Conservation (phyloP, 2,888 invertebrate genomes). For the Ectemnius continuus region DNA sequence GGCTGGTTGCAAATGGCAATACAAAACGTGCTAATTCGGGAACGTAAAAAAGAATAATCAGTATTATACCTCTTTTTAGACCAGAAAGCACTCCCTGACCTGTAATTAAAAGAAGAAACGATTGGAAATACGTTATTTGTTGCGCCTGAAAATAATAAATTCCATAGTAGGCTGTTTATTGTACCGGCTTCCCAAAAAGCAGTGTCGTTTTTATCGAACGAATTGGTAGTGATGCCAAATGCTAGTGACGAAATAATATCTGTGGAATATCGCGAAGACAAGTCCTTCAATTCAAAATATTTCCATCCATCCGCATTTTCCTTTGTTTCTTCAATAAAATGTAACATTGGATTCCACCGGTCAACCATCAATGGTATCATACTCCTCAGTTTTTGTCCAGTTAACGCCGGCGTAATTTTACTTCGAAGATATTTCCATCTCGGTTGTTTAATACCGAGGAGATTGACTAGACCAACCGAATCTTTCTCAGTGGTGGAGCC, state of each 20-base stretch:
- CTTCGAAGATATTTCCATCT: conserved; percentile 79
- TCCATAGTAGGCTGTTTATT: neutral
- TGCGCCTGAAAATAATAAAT: neutral
- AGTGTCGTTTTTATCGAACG: conserved; percentile 56
- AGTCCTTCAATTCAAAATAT: conserved; percentile 59
- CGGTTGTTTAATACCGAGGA: conserved; percentile 77
- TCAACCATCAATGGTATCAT: conserved; percentile 67
- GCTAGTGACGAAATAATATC: conserved; percentile 65
- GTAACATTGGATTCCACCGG: conserved; percentile 57
- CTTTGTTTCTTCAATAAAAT: conserved; percentile 55
- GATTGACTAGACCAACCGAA: conserved; percentile 69
- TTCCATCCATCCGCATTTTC: conserved; percentile 46
- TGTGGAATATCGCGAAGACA: conserved; percentile 59
- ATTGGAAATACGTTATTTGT: neutral
- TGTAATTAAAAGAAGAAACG: conserved; percentile 19
- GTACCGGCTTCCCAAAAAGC: conserved; percentile 66
- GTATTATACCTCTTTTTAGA: conserved; percentile 54
- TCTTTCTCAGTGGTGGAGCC: conserved; percentile 72
- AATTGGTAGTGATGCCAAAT: conserved; percentile 68
- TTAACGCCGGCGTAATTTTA: conserved; percentile 67
- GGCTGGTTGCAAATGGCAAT: conserved; percentile 53
- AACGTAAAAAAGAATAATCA: conserved; percentile 63
- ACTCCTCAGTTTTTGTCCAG: conserved; percentile 64
- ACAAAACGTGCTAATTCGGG: conserved; percentile 58
- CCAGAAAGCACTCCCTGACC: conserved; percentile 61